Percentiles rank a stretch among this genome's conserved stretches.
These are phyloP conservation scores for Sterrhoptilus dennistouni DNA, from an alignment of 2,113 vertebrate genomes.

Conservation along the genomic window DNA sequence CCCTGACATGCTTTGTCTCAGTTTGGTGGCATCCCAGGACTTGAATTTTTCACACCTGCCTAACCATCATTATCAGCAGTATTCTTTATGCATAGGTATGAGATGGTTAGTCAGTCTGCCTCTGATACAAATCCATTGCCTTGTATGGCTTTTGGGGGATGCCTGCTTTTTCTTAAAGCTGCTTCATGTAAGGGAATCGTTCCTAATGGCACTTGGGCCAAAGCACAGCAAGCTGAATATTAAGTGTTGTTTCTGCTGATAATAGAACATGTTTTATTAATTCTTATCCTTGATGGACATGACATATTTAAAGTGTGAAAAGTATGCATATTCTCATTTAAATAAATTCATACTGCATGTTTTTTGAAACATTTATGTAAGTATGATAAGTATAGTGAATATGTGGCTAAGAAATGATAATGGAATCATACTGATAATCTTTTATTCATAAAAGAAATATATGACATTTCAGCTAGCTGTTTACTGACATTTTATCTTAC, in stretches of 20 bases:
- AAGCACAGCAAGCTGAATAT: neutral
- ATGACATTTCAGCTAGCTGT: neutral
- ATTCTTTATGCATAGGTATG: neutral
- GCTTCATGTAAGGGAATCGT: neutral
- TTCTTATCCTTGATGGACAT: neutral
- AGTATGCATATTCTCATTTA: neutral
- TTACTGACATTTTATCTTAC: neutral
- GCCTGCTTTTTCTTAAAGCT: neutral
- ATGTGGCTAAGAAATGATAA: neutral
- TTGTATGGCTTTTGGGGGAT: neutral
- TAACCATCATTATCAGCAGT: neutral
- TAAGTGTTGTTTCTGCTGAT: neutral
- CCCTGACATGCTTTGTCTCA: rapidly evolving
- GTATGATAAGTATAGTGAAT: neutral
- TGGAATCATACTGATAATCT: neutral
- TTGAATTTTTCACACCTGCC: neutral
- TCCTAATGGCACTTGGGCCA: neutral
- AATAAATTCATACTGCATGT: neutral
- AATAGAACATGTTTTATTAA: neutral
- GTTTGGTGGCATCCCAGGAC: neutral
- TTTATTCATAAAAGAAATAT: neutral
- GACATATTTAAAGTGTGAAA: neutral
- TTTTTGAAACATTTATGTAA: neutral
- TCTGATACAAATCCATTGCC: neutral
- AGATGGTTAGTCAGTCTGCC: neutral